Base-by-base conservation (phyloP, 2,797 vertebrate species). In the Spinibarbus caldwelli region DNA sequence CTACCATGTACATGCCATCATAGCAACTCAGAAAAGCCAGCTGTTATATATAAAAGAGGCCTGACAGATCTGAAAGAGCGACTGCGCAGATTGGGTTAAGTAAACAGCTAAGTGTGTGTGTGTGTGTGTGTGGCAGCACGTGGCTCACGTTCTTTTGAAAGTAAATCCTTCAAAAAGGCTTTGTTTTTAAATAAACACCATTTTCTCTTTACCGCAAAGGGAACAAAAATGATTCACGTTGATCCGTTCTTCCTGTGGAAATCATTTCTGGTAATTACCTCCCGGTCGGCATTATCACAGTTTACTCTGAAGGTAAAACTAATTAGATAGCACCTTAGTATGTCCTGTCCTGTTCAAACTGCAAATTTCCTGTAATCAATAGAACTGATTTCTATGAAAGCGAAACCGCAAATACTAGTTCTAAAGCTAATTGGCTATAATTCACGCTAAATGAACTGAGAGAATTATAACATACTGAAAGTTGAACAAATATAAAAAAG, bases 21-120 rank as follows among this genome's bases (percentile, higher is more conserved):
- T 91, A 91, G 93, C 89, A 95, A 93, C 93, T 90, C 87, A 8
- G 88, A 90, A 87, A 84, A 67, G 75, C 64, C 83, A 72, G 79
- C 92, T 90, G 85, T 84, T 89, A 78, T 87, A 76, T 72, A 76
- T 76, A 41, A 78, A 87, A 80, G 73, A 82, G 88, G 88, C 47
- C 80, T 87, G 71, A 34, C 54, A 26, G 72, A 77, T 59, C 87
- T 89, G 43, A 85, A 91, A 75, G 81, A 57, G 49, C 1, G 12
- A 85, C 49, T 26, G 29, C 68, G 45, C 34, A 11, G 67, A 81
- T 7, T 43, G 54, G 52, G 78, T 36, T 85, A 76, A 86, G 85
- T 86, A 91, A 90, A 90, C 83, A 88, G 73, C 10, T 21, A 49
- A 3, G 80, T 54, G 82, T 45, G 78, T 77, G 49, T n/a, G 8